A percentile compares a stretch with the other conserved stretches of the same genome.
Evolutionary conservation across 1,140 invertebrate species (phyloP).

Genomic region (Drosophila obscura): DNA sequence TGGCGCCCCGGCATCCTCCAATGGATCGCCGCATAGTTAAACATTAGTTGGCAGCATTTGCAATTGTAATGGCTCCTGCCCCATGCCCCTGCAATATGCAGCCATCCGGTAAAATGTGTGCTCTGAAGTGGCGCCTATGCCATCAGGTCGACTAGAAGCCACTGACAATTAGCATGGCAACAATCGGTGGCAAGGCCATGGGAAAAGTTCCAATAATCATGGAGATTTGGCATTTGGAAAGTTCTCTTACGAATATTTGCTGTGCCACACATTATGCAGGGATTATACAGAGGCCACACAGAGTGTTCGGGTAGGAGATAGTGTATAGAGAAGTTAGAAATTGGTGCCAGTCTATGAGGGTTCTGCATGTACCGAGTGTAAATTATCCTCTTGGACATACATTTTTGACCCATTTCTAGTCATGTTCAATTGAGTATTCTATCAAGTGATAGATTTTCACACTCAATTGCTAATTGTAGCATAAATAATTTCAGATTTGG

Average conservation of each 20-base stretch:
- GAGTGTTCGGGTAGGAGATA: too few relatives aligned
- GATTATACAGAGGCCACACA: slow-evolving; percentile 4
- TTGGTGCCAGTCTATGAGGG: too few relatives aligned
- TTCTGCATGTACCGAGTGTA: too few relatives aligned
- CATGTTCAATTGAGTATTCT: too few relatives aligned
- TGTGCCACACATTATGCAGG: slow-evolving; percentile 33
- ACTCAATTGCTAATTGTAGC: too few relatives aligned
- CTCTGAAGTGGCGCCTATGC: slow-evolving; percentile 23
- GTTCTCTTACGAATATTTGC: slow-evolving; percentile 11
- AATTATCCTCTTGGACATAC: too few relatives aligned
- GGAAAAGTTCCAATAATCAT: slow-evolving; percentile 1
- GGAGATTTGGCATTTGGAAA: slow-evolving; percentile 29
- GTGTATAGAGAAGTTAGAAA: too few relatives aligned
- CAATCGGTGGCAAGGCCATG: slow-evolving; percentile 1
- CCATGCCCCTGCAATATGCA: slow-evolving; percentile 37
- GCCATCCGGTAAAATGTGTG: slow-evolving; percentile 49
- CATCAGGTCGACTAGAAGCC: not conserved
- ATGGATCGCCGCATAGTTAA: slow-evolving; percentile 50
- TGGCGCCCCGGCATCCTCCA: slow-evolving; percentile 54
- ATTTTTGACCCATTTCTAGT: too few relatives aligned
- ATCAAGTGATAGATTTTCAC: too few relatives aligned
- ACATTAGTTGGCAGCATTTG: slow-evolving; percentile 77
- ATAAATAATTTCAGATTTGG: too few relatives aligned
- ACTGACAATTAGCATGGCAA: slow-evolving; percentile 43
- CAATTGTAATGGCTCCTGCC: slow-evolving; percentile 70